A percentile compares a stretch with the other conserved stretches of the same genome.
phyloP scores from a whole-genome alignment of 2,797 vertebrate species.

The Phaenicophaeus curvirostris region DNA sequence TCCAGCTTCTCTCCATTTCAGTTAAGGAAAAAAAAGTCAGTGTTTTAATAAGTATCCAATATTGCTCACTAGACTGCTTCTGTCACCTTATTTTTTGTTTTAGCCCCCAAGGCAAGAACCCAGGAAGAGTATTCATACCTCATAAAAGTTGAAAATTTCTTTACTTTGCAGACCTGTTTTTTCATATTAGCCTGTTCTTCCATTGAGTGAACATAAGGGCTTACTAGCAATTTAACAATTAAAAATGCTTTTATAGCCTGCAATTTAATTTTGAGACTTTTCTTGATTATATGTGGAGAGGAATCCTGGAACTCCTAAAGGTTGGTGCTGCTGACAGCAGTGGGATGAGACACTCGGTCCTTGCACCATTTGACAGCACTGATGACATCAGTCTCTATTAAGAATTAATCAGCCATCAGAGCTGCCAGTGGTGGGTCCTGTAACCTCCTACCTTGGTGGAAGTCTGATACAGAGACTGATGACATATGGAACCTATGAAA shows the following conservation, averaged over 20 bases:
- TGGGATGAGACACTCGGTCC: no score
- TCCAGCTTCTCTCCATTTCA: not conserved
- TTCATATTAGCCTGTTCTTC: not conserved
- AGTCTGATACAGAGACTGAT: not conserved
- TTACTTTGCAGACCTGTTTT: not conserved
- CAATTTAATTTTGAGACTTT: not conserved
- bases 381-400: rapidly evolving
- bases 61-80: not conserved
- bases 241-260: not conserved
- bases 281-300: not conserved
- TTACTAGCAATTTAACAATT: not conserved
- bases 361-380: not conserved
- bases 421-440: not conserved
- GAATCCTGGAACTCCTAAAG: not conserved
- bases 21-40: not conserved
- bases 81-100: not conserved
- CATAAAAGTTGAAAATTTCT: not conserved
- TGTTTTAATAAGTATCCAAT: not conserved
- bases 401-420: not conserved
- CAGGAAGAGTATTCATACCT: not conserved
- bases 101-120: not conserved
- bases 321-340: rapidly evolving
- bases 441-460: not conserved
- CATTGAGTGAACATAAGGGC: not conserved
- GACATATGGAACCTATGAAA: not conserved